Evolutionary conservation across 2,113 vertebrate genomes (phyloP), one percentile per base, ranked within the genome.

Genomic region (Furnarius figulus): DNA sequence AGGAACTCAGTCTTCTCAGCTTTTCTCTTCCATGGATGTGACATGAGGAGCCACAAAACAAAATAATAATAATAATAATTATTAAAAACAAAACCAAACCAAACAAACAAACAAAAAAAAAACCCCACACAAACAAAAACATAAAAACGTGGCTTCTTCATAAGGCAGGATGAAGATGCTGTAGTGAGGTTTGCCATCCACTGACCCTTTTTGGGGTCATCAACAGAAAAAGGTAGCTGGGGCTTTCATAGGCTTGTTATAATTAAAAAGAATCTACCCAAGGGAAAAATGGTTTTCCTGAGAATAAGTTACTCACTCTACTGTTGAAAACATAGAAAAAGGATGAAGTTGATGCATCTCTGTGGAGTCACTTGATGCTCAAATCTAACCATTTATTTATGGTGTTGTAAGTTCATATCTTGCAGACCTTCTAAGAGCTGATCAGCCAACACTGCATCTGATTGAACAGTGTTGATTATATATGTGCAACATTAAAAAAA

Each of bases 101-200:
- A 42, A 40, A 12, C 21, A 24, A 46, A 46, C 42, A 44, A 44
- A 68, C 18, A 59, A 65, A 72, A 39, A 5, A 22, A 44, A 65
- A 42, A 15, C 39, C 39, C 39, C 39, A 42, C 40, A 40, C 14
- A 40, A 42, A 42, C 72, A 23, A 72, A 82, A 44, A 3, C 7
- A 11, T n/a, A 56, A 50, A 50, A 75, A 50, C 0, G 0, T 46
- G 12, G 4, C 27, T 72, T 78, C 49, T 87, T 75, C 24, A 12
- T 47, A 40, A 40, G 44, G 28, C 40, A 63, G 23, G 35, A 40
- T 71, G 62, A 61, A 53, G 35, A 28, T 71, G 25, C 25, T 53
- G n/a, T 49, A n/a, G 7, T 31, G 78, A 67, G 7, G 16, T 66
- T 40, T 87, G 58, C 24, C 39, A 28, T 0, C 1, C 40, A 65